These are phyloP conservation scores for Melanotaenia nigrans DNA, from an alignment of 2,797 vertebrate genomes.

Conservation along the genomic window DNA sequence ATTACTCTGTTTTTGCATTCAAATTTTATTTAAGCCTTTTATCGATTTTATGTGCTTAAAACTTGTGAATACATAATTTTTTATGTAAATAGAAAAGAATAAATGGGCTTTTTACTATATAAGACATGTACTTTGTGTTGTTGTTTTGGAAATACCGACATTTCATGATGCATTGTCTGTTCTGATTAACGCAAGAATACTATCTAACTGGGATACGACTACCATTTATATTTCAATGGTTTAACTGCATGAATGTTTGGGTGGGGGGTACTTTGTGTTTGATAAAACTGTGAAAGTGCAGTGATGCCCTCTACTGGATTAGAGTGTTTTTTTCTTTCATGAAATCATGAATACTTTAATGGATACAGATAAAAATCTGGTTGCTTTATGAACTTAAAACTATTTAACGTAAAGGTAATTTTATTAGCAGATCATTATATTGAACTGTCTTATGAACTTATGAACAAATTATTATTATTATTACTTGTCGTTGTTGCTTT, in stretches of 20 bases:
- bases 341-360: neutral
- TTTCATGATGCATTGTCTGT: neutral
- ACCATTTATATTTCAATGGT: neutral
- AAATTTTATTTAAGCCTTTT: too few relatives aligned
- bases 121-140: too few relatives aligned
- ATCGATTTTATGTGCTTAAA: too few relatives aligned
- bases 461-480: too few relatives aligned
- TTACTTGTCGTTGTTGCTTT: too few relatives aligned
- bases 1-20: too few relatives aligned
- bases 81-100: too few relatives aligned
- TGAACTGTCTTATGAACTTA: neutral
- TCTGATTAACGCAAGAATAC: neutral
- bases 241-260: neutral
- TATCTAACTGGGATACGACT: neutral
- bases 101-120: neutral
- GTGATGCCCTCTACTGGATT: constrained; percentile 66
- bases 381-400: too few relatives aligned
- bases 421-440: neutral
- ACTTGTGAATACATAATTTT: too few relatives aligned
- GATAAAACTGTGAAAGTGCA: constrained; percentile 16
- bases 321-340: neutral
- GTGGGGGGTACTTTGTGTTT: neutral
- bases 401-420: neutral
- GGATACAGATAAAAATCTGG: neutral
- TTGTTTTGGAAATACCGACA: too few relatives aligned